Evolutionary conservation across 1,140 invertebrate species (phyloP).

Genomic region (Stegodyphus dumicola): DNA sequence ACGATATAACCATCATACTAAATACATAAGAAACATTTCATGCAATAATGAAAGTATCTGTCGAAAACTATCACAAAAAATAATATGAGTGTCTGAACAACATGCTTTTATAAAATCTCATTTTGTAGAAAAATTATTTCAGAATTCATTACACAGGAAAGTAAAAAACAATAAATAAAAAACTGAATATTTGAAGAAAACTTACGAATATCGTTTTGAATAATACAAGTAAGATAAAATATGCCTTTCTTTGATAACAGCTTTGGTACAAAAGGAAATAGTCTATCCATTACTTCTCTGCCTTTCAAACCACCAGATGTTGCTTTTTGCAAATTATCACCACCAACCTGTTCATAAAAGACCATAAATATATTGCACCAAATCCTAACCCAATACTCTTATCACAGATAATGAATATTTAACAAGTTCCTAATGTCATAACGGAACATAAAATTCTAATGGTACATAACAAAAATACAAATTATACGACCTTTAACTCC

Average conservation of each 20-base stretch:
- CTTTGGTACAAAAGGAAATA: constrained; percentile 77
- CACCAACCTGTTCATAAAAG: constrained; percentile 65
- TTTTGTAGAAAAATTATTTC: too few species aligned
- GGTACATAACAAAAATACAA: not conserved
- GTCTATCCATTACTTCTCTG: constrained; percentile 80
- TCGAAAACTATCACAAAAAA: too few species aligned
- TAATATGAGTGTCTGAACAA: too few species aligned
- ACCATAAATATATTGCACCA: not conserved
- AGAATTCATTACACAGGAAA: too few species aligned
- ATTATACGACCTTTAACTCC: not conserved
- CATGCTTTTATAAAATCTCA: too few species aligned
- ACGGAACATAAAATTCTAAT: not conserved
- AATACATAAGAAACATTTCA: too few species aligned
- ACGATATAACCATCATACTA: too few species aligned
- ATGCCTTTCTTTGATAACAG: constrained; percentile 78
- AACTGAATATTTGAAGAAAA: not conserved
- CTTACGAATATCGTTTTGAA: constrained; percentile 80
- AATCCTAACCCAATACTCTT: too few species aligned
- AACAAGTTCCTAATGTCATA: not conserved
- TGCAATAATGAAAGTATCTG: too few species aligned
- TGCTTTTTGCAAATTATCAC: constrained; percentile 68
- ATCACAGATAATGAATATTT: too few species aligned
- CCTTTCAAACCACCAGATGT: constrained; percentile 90
- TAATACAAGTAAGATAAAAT: constrained; percentile 86
- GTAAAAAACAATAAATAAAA: not conserved